phyloP scores from a whole-genome alignment of 1,140 invertebrate genomes.

The Cotesia glomerata region DNA sequence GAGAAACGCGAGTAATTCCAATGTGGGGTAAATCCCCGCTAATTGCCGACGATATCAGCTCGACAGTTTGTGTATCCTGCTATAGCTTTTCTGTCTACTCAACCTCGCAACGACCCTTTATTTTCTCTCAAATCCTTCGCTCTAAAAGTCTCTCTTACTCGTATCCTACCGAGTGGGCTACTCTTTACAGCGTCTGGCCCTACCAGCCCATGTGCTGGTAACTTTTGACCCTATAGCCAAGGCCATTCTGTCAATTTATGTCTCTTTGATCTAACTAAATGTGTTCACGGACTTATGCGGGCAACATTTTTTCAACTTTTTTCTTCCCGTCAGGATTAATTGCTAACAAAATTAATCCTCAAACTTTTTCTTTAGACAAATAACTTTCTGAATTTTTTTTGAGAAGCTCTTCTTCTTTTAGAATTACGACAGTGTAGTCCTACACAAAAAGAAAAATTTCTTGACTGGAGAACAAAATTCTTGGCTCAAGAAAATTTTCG shows the following conservation, averaged over 20 bases:
- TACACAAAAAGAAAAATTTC: too few relatives aligned
- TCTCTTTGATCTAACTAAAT: constrained; percentile 1
- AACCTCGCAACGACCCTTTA: not conserved
- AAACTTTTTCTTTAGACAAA: not conserved
- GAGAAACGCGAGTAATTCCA: constrained; percentile 10
- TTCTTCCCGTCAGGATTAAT: too few relatives aligned
- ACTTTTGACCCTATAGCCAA: too few relatives aligned
- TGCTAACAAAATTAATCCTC: too few relatives aligned
- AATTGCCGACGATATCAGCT: constrained; percentile 41
- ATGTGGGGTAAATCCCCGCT: constrained; percentile 42
- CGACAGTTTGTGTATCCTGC: constrained; percentile 8
- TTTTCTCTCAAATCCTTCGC: not conserved
- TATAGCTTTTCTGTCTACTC: not conserved
- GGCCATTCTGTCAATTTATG: not conserved
- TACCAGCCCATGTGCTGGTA: too few relatives aligned
- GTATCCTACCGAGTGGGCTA: too few relatives aligned
- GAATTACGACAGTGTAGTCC: too few relatives aligned
- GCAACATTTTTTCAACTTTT: too few relatives aligned
- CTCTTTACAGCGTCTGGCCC: too few relatives aligned
- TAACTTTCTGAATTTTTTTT: not conserved
- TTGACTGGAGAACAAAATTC: too few relatives aligned
- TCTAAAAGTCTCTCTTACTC: not conserved
- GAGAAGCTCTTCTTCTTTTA: too few relatives aligned
- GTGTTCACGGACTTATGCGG: not conserved
- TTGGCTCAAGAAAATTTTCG: too few relatives aligned